Percentiles rank a stretch among this genome's conserved stretches.
Conservation (phyloP, 2,113 vertebrate genomes). For the Neolamprologus fasciatus region DNA sequence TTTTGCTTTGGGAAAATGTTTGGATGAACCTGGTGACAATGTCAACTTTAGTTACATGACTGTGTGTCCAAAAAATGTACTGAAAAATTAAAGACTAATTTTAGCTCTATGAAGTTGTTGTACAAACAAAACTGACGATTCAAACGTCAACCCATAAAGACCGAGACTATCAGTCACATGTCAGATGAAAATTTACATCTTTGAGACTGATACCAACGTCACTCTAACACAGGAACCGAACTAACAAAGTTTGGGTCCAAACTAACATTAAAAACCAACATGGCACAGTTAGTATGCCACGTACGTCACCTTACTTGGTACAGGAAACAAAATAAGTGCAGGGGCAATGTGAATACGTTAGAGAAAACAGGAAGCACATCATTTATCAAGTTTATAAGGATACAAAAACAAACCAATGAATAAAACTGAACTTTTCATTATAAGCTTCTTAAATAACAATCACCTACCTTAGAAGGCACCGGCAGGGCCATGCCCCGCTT, state of each 20-base stretch:
- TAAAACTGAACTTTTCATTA: not conserved
- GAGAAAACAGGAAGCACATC: slow-evolving; percentile 40
- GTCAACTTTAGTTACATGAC: not conserved
- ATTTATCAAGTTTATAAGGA: not conserved
- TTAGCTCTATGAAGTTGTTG: rapidly evolving
- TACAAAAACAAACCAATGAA: not conserved
- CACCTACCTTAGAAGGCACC: slow-evolving; percentile 42
- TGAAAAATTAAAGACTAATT: not conserved
- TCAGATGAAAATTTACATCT: not conserved
- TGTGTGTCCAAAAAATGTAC: not conserved
- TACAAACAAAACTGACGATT: not conserved
- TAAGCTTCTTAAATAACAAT: not conserved
- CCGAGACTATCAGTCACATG: not conserved
- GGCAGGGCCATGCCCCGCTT: slow-evolving; percentile 32
- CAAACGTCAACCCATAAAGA: not conserved
- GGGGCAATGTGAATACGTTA: not conserved
- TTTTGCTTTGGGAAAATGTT: not conserved
- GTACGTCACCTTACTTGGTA: not conserved
- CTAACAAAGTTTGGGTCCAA: not conserved
- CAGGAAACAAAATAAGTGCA: slow-evolving; percentile 33
- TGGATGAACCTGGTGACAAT: rapidly evolving
- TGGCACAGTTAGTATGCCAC: not conserved
- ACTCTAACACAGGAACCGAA: not conserved
- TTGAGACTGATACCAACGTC: not conserved
- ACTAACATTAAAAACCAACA: not conserved